Evolutionary conservation across 2,888 invertebrate genomes (phyloP), one percentile per base, ranked within the genome.

Genomic region (Leucoptera coffeella): DNA sequence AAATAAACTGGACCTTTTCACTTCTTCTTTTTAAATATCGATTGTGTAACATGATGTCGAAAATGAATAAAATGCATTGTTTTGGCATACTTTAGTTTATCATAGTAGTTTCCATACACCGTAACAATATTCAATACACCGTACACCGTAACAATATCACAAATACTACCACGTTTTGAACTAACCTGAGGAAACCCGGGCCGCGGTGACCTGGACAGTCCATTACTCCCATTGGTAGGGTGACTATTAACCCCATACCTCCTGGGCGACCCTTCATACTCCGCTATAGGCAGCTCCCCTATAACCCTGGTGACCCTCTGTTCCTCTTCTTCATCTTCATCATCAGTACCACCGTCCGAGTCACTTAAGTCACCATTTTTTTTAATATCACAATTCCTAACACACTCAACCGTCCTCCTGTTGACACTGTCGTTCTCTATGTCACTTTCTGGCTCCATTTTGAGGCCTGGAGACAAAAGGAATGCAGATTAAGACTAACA

Each of bases 241-340:
- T 83, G 84, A 25, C 81, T 76, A 14, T 78, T 73, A 30, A 82
- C 75, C 4, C 90, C 91, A 50, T 91, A 91, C 38, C 92, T 77
- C 38, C 90, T 71, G 10, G 92, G 92, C 22, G 91, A 92, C 10
- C 89, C 91, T 40, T 92, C 90, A 50, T 93, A 93, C 47, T 92
- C 89, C 12, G 92, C 90, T 40, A 93, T 92, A n/a, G 91, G 91
- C 41, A 89, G 67, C 54, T 80, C 84, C 24, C 87, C 88, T 43
- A 88, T 87, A 22, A 86, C 79, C 42, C 81, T 69, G 31, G 80
- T 73, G 20, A 80, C 77, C 36, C 62, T 42, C 42, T 53, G 57
- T 29, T 55, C 67, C 36, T 59, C 72, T 20, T 56, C 69, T 7
- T 55, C 57, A 48, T 2, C 58, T 58, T 28, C 67, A 59, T 17